phyloP scores from a whole-genome alignment of 1,140 invertebrate genomes.

The Periplaneta americana region DNA sequence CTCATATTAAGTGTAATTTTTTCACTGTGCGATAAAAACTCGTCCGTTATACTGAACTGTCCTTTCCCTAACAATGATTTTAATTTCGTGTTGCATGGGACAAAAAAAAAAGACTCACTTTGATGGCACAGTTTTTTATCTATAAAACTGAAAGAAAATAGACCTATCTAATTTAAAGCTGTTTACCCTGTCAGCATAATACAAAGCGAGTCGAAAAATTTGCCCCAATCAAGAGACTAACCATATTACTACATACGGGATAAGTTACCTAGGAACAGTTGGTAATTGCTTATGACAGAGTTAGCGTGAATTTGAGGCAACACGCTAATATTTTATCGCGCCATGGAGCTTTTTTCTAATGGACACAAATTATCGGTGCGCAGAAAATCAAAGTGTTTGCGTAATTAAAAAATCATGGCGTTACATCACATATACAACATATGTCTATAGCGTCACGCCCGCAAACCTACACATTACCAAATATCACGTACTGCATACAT shows the following conservation, averaged over 20 bases:
- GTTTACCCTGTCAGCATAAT: not conserved
- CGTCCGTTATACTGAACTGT: too few relatives aligned
- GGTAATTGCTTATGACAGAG: not conserved
- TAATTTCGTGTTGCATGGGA: too few relatives aligned
- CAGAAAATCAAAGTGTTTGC: constrained; percentile 4
- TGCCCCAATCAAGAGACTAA: not conserved
- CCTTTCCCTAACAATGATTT: too few relatives aligned
- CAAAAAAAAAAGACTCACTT: too few relatives aligned
- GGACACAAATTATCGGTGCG: not conserved
- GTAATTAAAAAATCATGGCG: not conserved
- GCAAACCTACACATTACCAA: not conserved
- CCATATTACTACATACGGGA: not conserved
- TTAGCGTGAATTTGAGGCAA: not conserved
- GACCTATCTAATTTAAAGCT: not conserved
- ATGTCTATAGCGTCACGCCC: not conserved
- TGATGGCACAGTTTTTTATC: too few relatives aligned
- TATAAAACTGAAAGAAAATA: not conserved
- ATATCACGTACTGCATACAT: constrained; percentile 2
- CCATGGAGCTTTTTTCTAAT: not conserved
- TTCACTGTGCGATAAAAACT: too few relatives aligned
- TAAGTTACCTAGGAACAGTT: not conserved
- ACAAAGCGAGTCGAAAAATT: not conserved
- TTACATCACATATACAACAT: not conserved
- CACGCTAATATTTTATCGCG: not conserved
- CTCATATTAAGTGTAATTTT: too few relatives aligned